Evolutionary conservation across 2,888 invertebrate genomes (phyloP).

Genomic region (Pyrrhia umbra): DNA sequence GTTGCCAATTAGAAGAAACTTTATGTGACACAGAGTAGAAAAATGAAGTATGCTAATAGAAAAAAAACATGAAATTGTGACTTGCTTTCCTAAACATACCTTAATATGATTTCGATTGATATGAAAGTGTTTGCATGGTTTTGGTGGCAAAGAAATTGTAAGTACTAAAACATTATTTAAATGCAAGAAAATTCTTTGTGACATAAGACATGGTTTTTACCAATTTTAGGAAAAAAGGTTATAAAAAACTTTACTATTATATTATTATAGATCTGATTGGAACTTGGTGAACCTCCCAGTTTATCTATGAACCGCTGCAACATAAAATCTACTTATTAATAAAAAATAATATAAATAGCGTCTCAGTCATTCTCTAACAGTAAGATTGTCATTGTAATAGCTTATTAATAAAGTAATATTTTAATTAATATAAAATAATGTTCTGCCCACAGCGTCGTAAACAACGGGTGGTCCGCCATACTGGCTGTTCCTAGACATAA

Average conservation of each 20-base stretch:
- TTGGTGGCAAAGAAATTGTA: too few relatives aligned
- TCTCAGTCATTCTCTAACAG: constrained; percentile 22
- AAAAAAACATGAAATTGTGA: too few relatives aligned
- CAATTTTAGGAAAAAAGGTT: too few relatives aligned
- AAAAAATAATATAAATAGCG: neutral
- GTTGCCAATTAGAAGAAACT: constrained; percentile 51
- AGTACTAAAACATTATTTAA: too few relatives aligned
- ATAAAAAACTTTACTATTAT: neutral
- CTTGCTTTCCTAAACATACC: too few relatives aligned
- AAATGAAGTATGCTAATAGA: constrained; percentile 3
- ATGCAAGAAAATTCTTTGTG: too few relatives aligned
- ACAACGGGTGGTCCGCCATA: constrained; percentile 57
- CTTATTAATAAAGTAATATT: constrained; percentile 54
- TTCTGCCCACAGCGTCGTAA: constrained; percentile 49
- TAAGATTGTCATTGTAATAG: constrained; percentile 40
- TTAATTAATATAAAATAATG: constrained; percentile 56
- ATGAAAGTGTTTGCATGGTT: too few relatives aligned
- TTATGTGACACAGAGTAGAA: constrained; percentile 12
- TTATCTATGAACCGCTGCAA: neutral
- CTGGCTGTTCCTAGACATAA: constrained; percentile 3
- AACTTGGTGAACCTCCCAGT: neutral
- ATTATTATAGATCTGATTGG: too few relatives aligned
- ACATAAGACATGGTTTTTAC: too few relatives aligned
- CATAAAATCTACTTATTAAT: neutral
- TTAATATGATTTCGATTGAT: too few relatives aligned